Conservation (phyloP, 2,888 invertebrate genomes). For the Portevinia maculata region DNA sequence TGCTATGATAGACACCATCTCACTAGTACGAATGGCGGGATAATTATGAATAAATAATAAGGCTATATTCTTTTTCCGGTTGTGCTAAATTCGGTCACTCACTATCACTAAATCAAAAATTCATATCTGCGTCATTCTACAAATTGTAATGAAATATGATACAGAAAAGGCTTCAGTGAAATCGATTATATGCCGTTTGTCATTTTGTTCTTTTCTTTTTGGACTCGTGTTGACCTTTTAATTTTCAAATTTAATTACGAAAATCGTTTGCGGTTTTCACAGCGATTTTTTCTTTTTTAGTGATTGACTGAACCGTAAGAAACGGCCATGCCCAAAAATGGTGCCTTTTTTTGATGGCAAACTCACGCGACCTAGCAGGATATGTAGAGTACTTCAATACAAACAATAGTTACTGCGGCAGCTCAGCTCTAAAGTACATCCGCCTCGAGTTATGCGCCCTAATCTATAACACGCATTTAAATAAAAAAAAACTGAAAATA, state of each 20-base stretch:
- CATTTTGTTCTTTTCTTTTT: slow-evolving; percentile 2
- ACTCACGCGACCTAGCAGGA: too few relatives aligned
- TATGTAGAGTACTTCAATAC: too few relatives aligned
- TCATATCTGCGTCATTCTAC: slow-evolving; percentile 30
- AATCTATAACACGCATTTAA: too few relatives aligned
- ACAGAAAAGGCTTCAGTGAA: slow-evolving; percentile 20
- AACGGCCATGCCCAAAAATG: too few relatives aligned
- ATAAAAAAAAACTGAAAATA: too few relatives aligned
- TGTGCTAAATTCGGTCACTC: slow-evolving; percentile 12
- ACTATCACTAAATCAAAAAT: slow-evolving; percentile 44
- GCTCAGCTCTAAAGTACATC: too few relatives aligned
- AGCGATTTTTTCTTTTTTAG: too few relatives aligned
- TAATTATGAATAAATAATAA: slow-evolving; percentile 64
- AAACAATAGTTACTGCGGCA: too few relatives aligned
- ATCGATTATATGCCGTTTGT: slow-evolving; percentile 29
- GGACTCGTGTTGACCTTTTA: slow-evolving; percentile 55
- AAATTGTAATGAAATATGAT: slow-evolving; percentile 32
- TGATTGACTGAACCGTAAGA: too few relatives aligned
- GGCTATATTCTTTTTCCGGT: slow-evolving; percentile 55
- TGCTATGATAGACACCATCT: slow-evolving; percentile 4
- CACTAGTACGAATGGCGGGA: slow-evolving; percentile 45
- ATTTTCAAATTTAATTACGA: slow-evolving; percentile 71
- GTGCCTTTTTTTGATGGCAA: too few relatives aligned
- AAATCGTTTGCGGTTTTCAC: slow-evolving; percentile 35
- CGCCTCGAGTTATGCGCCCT: too few relatives aligned